Evolutionary conservation across 2,113 vertebrate species (phyloP).

Genomic region (Deroptyus accipitrinus): DNA sequence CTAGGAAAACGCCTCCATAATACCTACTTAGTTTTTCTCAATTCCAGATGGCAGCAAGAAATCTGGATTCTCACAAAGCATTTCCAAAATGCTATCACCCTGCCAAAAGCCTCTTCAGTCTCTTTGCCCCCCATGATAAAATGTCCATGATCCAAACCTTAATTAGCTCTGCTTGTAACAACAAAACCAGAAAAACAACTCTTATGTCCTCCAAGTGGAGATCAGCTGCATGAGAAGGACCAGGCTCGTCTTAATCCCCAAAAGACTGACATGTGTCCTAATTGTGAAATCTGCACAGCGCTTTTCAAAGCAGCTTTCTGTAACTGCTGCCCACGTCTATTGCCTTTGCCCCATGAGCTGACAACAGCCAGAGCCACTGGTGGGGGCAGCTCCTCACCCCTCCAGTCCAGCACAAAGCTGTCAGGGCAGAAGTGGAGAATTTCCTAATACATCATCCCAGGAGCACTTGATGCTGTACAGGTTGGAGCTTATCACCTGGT

Average conservation of each 20-base stretch:
- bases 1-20: neutral
- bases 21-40: neutral
- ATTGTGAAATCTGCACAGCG: neutral
- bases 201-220: neutral
- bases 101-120: neutral
- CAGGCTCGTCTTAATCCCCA: neutral
- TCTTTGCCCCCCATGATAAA: neutral
- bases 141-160: neutral
- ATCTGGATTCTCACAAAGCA: neutral
- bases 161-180: neutral
- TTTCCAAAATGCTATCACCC: neutral
- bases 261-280: slow-evolving; percentile 37
- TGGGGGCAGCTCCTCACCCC: neutral
- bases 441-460: neutral
- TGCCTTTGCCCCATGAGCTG: neutral
- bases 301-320: neutral
- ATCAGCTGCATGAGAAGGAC: neutral
- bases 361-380: neutral
- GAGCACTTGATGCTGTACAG: neutral
- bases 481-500: slow-evolving; percentile 28
- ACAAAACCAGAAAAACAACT: neutral
- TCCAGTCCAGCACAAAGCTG: neutral
- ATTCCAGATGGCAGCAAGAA: neutral
- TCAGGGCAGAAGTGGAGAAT: neutral
- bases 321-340: neutral